Conservation (phyloP, 1,140 invertebrate genomes). For the Periplaneta americana region DNA sequence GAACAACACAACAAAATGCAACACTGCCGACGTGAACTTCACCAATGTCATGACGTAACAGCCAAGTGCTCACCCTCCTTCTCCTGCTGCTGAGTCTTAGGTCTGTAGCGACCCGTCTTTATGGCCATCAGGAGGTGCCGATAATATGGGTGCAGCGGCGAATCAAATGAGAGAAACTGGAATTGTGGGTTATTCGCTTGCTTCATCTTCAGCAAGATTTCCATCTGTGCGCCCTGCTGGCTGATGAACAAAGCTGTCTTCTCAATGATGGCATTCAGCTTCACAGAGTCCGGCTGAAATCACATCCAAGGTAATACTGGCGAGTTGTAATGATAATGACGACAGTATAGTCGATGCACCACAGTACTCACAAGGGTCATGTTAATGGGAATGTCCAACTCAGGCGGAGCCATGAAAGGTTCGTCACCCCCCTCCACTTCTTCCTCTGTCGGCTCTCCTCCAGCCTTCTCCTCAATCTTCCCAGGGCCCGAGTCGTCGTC, state of each 20-base stretch:
- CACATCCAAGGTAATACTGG: too few relatives aligned
- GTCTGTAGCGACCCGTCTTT: conserved; percentile 73
- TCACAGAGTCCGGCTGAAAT: conserved; percentile 83
- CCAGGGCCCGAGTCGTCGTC: conserved; percentile 44
- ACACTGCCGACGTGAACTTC: neutral
- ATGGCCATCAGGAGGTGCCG: conserved; percentile 75
- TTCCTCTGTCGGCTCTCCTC: conserved; percentile 21
- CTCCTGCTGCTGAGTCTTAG: conserved; percentile 45
- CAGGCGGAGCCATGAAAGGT: conserved; percentile 59
- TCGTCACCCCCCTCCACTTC: conserved; percentile 52
- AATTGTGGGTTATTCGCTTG: conserved; percentile 93
- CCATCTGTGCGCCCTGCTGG: conserved; percentile 93
- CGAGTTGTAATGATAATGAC: too few relatives aligned
- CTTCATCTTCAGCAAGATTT: conserved; percentile 96
- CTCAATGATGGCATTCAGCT: conserved; percentile 91
- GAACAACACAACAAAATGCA: conserved; percentile 36
- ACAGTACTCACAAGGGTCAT: conserved; percentile 62
- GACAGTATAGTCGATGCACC: too few relatives aligned
- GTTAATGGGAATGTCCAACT: conserved; percentile 64
- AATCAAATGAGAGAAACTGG: conserved; percentile 84
- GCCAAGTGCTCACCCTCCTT: conserved; percentile 45
- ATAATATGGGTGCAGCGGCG: conserved; percentile 85
- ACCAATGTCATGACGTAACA: conserved; percentile 7
- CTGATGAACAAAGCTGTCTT: conserved; percentile 95
- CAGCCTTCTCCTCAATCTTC: conserved; percentile 27